These are phyloP conservation scores for Cladopsammia gracilis DNA, from an alignment of 64 coral and sea anemone genomes.

Conservation along the genomic window DNA sequence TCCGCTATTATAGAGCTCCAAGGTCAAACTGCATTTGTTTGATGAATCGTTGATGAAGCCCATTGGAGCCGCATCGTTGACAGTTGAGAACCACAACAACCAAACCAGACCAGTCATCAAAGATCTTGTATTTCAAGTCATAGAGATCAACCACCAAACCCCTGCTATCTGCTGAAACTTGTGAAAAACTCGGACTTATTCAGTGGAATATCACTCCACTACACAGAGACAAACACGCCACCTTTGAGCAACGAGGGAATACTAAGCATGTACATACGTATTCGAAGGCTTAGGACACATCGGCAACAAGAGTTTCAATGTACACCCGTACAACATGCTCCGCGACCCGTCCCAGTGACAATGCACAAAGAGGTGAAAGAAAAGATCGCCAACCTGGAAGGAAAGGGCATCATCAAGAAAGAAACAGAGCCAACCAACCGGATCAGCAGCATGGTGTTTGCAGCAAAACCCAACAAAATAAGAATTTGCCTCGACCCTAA, in stretches of 20 bases:
- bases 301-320: not conserved
- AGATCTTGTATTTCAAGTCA: not conserved
- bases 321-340: not conserved
- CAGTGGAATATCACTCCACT: conserved; percentile 26
- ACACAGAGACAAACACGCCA: not conserved
- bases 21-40: not conserved
- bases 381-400: not conserved
- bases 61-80: not conserved
- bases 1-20: conserved; percentile 8
- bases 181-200: conserved; percentile 33
- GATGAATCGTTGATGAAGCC: not conserved
- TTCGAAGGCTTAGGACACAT: conserved; percentile 57
- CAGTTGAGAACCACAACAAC: not conserved
- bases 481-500: conserved; percentile 52
- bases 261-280: conserved; percentile 31
- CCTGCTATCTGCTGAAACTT: conserved; percentile 60
- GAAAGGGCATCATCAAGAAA: conserved; percentile 31
- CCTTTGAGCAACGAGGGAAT: conserved; percentile 5
- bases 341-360: not conserved
- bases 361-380: not conserved
- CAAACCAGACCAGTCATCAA: not conserved
- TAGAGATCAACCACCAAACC: conserved; percentile 25
- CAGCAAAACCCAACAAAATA: conserved; percentile 47
- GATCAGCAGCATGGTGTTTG: conserved; percentile 37
- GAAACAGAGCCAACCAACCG: not conserved